Evolutionary conservation across 2,888 invertebrate species (phyloP).

Genomic region (Meta bourneti): DNA sequence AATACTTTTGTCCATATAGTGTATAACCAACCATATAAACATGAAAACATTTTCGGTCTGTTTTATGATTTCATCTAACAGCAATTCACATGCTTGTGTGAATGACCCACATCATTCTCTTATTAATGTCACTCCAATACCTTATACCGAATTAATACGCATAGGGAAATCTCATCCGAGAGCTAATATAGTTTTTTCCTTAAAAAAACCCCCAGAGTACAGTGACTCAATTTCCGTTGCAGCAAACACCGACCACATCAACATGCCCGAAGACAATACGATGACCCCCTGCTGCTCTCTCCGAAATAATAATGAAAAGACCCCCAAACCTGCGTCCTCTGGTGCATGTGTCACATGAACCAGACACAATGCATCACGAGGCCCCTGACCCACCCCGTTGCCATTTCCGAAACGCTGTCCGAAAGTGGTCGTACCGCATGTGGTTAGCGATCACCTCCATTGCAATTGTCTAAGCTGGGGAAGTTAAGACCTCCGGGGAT

Average conservation of each 20-base stretch:
- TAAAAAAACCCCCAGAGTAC: background rate
- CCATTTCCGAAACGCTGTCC: constrained; percentile 17
- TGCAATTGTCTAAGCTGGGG: constrained; percentile 28
- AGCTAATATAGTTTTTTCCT: no score
- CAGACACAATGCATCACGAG: constrained; percentile 2
- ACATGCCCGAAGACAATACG: constrained; percentile 12
- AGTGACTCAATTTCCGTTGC: background rate
- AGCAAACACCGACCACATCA: background rate
- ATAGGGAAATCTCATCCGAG: no score
- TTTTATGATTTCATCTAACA: no score
- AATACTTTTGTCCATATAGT: no score
- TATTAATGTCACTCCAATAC: no score
- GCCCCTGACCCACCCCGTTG: constrained; percentile 6
- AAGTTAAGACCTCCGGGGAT: constrained; percentile 34
- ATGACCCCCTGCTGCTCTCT: constrained; percentile 1
- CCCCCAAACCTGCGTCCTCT: constrained; percentile 5
- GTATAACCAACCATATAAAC: no score
- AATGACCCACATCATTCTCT: no score
- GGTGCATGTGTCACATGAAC: constrained; percentile 22
- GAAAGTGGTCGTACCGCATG: constrained; percentile 31
- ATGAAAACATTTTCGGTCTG: no score
- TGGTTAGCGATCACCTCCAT: constrained; percentile 33
- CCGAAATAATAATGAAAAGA: constrained; percentile 24
- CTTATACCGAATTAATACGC: no score
- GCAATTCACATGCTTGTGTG: no score